Conservation (phyloP, 2,113 vertebrate species). For the Hippoglossus stenolepis region DNA sequence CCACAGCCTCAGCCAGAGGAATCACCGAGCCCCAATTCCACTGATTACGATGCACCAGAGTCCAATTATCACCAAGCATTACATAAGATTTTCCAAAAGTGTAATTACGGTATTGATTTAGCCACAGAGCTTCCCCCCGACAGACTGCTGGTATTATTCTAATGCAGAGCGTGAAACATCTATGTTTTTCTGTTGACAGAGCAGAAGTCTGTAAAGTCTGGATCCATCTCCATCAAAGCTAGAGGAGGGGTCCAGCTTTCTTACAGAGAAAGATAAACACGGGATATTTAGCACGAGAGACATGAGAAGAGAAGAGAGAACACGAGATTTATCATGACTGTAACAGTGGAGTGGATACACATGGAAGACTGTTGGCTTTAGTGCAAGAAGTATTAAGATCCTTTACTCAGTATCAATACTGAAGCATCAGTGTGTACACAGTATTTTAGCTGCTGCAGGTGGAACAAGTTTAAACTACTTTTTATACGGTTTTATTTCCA, state of each 20-base stretch:
- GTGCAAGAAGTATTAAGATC: neutral
- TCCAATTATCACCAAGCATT: conserved; percentile 53
- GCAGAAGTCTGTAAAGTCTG: conserved; percentile 25
- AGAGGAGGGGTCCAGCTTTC: conserved; percentile 4
- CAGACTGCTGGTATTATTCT: conserved; percentile 41
- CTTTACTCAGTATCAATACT: too few species aligned
- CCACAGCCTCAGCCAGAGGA: conserved; percentile 42
- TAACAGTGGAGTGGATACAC: too few species aligned
- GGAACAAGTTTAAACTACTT: too few species aligned
- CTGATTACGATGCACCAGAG: conserved; percentile 67
- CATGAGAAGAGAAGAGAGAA: neutral
- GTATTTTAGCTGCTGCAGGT: too few species aligned
- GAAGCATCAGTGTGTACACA: too few species aligned
- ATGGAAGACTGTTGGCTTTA: too few species aligned
- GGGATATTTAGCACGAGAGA: neutral
- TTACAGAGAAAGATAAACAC: neutral
- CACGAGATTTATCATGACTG: neutral
- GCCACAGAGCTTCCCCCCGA: conserved; percentile 34
- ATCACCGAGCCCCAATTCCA: conserved; percentile 36
- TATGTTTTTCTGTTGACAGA: conserved; percentile 41
- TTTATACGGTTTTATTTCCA: neutral
- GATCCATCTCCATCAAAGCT: conserved; percentile 30
- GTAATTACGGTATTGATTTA: conserved; percentile 71
- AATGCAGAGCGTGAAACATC: conserved; percentile 34
- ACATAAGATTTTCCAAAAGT: conserved; percentile 65